These are phyloP conservation scores for Harpalus rufipes DNA, from an alignment of 2,888 invertebrate species.

Conservation along the genomic window DNA sequence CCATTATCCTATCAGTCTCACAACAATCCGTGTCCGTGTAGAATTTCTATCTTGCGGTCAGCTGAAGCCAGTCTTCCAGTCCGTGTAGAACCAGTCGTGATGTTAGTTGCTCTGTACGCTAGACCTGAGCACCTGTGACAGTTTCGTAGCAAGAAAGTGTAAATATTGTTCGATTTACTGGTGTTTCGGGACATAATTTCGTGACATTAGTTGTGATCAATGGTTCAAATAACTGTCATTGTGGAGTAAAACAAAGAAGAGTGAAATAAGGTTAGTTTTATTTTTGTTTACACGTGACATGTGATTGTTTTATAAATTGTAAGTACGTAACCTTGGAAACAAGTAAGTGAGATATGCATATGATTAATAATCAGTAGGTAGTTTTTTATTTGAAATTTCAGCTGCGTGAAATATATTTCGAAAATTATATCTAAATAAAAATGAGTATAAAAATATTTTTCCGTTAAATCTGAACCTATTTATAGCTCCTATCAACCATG, in stretches of 20 bases:
- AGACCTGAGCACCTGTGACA: not conserved
- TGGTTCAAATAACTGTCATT: slow-evolving; percentile 2
- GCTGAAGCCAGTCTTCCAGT: not conserved
- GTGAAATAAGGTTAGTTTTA: slow-evolving; percentile 14
- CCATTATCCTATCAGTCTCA: slow-evolving; percentile 2
- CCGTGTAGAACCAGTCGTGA: not conserved
- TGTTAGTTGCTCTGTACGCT: not conserved
- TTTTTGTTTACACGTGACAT: slow-evolving; percentile 2
- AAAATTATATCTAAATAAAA: no score
- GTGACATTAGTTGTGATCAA: not conserved
- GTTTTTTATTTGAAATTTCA: no score
- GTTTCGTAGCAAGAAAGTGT: not conserved
- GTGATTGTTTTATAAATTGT: not conserved
- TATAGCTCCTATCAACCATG: not conserved
- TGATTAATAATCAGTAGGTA: not conserved
- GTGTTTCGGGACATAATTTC: not conserved
- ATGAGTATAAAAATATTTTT: no score
- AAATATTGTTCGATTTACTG: not conserved
- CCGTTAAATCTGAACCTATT: not conserved
- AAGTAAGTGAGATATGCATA: not conserved
- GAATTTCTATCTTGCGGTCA: slow-evolving; percentile 19
- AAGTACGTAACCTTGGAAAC: not conserved
- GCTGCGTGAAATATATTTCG: no score
- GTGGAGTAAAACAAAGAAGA: not conserved
- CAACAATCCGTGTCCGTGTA: not conserved